These are phyloP conservation scores for Acheta domesticus DNA, from an alignment of 2,888 invertebrate genomes.

Conservation along the genomic window DNA sequence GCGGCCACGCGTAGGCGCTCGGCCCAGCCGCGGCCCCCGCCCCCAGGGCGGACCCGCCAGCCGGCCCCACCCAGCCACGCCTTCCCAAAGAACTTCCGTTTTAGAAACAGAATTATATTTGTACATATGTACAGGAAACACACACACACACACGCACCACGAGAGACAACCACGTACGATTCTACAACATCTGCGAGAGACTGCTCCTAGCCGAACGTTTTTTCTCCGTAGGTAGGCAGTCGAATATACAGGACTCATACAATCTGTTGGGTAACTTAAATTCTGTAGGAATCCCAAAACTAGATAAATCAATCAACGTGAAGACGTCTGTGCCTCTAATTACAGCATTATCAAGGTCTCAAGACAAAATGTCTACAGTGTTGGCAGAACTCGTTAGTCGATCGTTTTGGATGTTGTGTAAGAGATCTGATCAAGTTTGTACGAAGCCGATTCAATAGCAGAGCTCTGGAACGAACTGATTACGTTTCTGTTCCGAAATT, in stretches of 20 bases:
- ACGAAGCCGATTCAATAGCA: background rate
- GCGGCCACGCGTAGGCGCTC: background rate
- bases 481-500: background rate
- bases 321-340: constrained; percentile 6
- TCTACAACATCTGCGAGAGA: background rate
- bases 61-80: background rate
- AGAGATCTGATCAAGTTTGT: background rate
- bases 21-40: background rate
- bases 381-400: background rate
- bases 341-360: background rate
- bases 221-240: too few relatives aligned
- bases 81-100: background rate
- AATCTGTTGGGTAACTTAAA: background rate
- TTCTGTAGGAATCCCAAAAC: background rate
- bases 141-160: background rate
- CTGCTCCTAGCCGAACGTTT: too few relatives aligned
- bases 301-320: background rate
- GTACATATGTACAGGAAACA: background rate
- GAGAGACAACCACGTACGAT: background rate
- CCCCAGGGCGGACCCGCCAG: background rate
- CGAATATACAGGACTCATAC: background rate
- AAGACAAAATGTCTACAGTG: background rate
- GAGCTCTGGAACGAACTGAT: background rate
- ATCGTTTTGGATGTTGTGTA: background rate
- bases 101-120: background rate